Evolutionary conservation across 2,888 invertebrate species (phyloP).

Genomic region (Caenorhabditis doughertyi): DNA sequence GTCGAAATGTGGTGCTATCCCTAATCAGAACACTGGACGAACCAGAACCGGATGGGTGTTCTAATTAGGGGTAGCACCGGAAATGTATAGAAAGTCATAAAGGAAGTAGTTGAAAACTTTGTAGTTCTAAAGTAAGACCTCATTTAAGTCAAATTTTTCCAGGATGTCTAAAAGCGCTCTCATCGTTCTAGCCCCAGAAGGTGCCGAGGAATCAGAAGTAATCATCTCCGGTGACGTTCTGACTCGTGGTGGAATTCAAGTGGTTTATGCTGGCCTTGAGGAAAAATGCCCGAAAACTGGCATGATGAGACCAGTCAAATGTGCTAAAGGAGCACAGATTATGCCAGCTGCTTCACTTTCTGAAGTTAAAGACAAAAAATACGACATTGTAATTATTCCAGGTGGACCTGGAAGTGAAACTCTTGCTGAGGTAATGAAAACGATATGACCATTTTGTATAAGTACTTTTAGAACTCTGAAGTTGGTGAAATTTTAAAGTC

Average conservation of each 20-base stretch:
- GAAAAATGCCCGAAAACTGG: neutral
- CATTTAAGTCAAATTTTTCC: no score
- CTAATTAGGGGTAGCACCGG: no score
- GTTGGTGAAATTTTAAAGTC: slow-evolving; percentile 90
- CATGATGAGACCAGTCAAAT: slow-evolving; percentile 35
- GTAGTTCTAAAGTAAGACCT: no score
- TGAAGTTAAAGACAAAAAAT: slow-evolving; percentile 85
- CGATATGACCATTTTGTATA: slow-evolving; percentile 63
- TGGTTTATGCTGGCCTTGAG: slow-evolving; percentile 88
- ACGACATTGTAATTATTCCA: slow-evolving; percentile 91
- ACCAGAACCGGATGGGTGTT: no score
- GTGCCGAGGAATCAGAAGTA: slow-evolving; percentile 95
- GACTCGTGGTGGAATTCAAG: slow-evolving; percentile 90
- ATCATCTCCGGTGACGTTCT: slow-evolving; percentile 92
- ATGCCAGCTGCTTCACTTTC: slow-evolving; percentile 89
- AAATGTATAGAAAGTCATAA: no score
- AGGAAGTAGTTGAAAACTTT: no score
- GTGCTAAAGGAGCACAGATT: slow-evolving; percentile 89
- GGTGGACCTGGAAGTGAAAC: slow-evolving; percentile 90
- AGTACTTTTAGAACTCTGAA: slow-evolving; percentile 87
- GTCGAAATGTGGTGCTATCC: no score
- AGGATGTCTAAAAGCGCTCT: slow-evolving; percentile 85
- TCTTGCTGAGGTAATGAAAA: slow-evolving; percentile 86
- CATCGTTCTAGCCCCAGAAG: slow-evolving; percentile 91
- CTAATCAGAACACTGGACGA: no score